These are phyloP conservation scores for Meloidogyne chitwoodi DNA, from an alignment of 1,140 invertebrate species.

Conservation along the genomic window DNA sequence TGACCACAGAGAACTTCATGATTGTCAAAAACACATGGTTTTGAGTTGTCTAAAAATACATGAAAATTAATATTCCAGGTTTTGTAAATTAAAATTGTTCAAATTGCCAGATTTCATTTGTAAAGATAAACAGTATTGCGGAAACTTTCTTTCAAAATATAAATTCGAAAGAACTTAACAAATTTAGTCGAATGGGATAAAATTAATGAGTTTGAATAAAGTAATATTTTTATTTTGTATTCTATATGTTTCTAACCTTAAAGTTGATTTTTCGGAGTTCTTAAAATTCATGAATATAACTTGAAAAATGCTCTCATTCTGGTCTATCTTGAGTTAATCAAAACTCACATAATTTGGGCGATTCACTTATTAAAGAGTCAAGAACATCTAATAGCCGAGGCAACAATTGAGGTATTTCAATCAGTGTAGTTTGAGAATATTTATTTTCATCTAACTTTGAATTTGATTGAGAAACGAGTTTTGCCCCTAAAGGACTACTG, in stretches of 20 bases:
- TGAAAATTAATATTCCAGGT: neutral
- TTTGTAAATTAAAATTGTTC: too few species aligned
- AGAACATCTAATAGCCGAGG: neutral
- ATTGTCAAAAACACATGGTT: neutral
- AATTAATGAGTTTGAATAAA: too few species aligned
- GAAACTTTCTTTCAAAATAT: too few species aligned
- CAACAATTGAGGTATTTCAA: neutral
- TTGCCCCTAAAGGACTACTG: neutral
- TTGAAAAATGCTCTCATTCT: too few species aligned
- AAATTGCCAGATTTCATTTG: too few species aligned
- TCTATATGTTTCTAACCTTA: too few species aligned
- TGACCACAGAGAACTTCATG: neutral
- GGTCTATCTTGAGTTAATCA: neutral
- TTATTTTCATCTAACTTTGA: neutral
- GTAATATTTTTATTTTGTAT: too few species aligned
- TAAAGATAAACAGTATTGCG: too few species aligned
- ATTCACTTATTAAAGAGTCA: slow-evolving; percentile 2
- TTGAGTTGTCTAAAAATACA: neutral
- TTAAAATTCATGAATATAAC: too few species aligned
- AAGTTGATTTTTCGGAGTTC: too few species aligned
- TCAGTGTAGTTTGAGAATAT: neutral
- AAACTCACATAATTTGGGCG: slow-evolving; percentile 4
- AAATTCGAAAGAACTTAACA: too few species aligned
- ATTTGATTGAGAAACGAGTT: neutral
- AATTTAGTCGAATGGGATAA: too few species aligned